Evolutionary conservation across 2,888 invertebrate species (phyloP), one percentile per base, ranked within the genome.

Genomic region (Calliphora vomitoria): DNA sequence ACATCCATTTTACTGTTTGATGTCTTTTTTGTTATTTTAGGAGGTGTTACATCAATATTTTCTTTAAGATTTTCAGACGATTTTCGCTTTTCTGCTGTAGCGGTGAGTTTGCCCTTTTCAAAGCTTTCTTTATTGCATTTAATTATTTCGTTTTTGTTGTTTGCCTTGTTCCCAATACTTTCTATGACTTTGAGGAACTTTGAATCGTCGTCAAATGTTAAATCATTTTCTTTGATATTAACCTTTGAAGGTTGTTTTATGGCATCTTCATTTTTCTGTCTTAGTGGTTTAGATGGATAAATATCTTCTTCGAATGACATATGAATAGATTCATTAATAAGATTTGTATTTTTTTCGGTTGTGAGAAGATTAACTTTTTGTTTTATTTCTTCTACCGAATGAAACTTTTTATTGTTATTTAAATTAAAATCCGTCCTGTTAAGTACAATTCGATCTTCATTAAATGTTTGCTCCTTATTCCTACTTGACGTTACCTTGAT

Each of bases 1-100:
- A n/a, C 11, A 20, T 60, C 44, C 4, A 58, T 55, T 31, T 69
- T 11, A 38, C 13, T 25, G n/a, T 55, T 71, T 11, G 18, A 2
- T 11, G n/a, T 0, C 15, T 53, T 58, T 72, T 60, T 72, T 3
- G 15, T 10, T 18, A 25, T 47, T 55, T 78, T 78, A 15, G 83
- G 69, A 38, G 53, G 44, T 4, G 41, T 62, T 18, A 60, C 18
- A 69, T 68, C n/a, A 10, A 18, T n/a, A 76, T 53, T 71, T 18
- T 31, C 31, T 18, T 68, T n/a, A 4, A 13, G 6, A 66, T 74
- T 66, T 31, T 83, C 76, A 11, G 13, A 18, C 44, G 76, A 83
- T 62, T 69, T 83, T 2, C 50, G 69, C 3, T 83, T 83, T 15
- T 50, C 15, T 38, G 35, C 41, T 13, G n/a, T 8, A 47, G 3